Evolutionary conservation across 2,113 vertebrate genomes (phyloP), one percentile per base, ranked within the genome.

Genomic region (Leucoraja erinaceus): DNA sequence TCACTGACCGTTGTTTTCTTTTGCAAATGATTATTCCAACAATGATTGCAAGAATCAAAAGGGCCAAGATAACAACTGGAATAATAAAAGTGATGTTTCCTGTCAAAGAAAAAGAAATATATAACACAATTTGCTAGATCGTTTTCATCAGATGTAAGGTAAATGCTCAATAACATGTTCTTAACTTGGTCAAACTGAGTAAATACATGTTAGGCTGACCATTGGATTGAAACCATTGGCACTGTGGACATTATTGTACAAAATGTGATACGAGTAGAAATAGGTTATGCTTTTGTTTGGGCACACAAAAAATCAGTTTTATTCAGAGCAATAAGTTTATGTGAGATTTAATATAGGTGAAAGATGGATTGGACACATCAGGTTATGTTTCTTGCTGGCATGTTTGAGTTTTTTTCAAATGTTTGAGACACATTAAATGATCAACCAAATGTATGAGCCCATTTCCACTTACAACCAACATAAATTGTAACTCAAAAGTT

Each of bases 61-160:
- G 97, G 94, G 99, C 97, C 96, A 99, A 94, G 93, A 99, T 96
- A 93, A 99, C 97, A 63, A 99, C 97, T 90, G 99, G 99, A 93
- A 99, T 98, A 83, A 99, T 99, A 95, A 99, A 99, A 84, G 99
- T 98, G 93, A 99, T 98, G 95, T 98, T 99, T 94, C 98, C 99
- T 99, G 93, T 63, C 95, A 96, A 59, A 70, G 95, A 83, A 93
- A 94, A 91, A 94, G 5, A 93, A 93, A 76, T 25, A 56, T 12
- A 54, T 28, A 76, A 76, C 31, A 25, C 20, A 28, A 11, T 59
- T 20, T 0, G 22, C 18, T 28, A 56, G 38, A 47, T 79, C 16
- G 7, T 33, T 79, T 84, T 25, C 10, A 25, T 84, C 81, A 84
- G n/a, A 31, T 63, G 63, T 18, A 61, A 86, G 59, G 59, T 31